Conservation (phyloP, 2,888 invertebrate species). For the Miltochrista miniata region DNA sequence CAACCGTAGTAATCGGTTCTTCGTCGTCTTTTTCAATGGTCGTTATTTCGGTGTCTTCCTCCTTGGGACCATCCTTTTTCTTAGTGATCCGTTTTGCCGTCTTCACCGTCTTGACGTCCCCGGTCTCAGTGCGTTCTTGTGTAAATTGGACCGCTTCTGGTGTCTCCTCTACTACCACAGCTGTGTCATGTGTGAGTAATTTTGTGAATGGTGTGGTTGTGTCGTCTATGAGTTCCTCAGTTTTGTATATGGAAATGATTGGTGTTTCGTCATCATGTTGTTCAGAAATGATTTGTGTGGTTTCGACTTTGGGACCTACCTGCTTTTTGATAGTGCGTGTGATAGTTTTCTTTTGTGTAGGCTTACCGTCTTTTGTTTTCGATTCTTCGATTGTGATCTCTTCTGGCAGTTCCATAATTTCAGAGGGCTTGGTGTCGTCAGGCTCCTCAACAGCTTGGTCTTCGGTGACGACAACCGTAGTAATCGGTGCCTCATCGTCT, state of each 20-base stretch:
- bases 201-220: not conserved
- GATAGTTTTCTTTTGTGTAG: slow-evolving; percentile 46
- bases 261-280: not conserved
- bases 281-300: not conserved
- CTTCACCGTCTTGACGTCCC: slow-evolving; percentile 31
- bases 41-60: slow-evolving; percentile 39
- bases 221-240: not conserved
- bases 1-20: slow-evolving; percentile 20
- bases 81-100: slow-evolving; percentile 46
- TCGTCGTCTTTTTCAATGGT: slow-evolving; percentile 31
- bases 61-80: slow-evolving; percentile 41
- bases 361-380: slow-evolving; percentile 45
- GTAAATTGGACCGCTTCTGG: slow-evolving; percentile 6
- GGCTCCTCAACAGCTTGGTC: slow-evolving; percentile 37
- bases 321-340: slow-evolving; percentile 36
- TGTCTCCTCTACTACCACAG: not conserved
- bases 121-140: slow-evolving; percentile 44
- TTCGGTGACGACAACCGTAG: slow-evolving; percentile 17
- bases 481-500: slow-evolving; percentile 50
- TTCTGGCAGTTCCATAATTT: slow-evolving; percentile 41
- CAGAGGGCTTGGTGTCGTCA: not conserved
- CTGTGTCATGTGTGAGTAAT: not conserved
- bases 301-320: not conserved
- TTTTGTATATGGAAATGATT: not conserved
- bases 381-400: slow-evolving; percentile 50